Percentiles rank a stretch among this genome's conserved stretches.
Conservation (phyloP, 1,140 invertebrate genomes). For the Drosophila bocqueti region DNA sequence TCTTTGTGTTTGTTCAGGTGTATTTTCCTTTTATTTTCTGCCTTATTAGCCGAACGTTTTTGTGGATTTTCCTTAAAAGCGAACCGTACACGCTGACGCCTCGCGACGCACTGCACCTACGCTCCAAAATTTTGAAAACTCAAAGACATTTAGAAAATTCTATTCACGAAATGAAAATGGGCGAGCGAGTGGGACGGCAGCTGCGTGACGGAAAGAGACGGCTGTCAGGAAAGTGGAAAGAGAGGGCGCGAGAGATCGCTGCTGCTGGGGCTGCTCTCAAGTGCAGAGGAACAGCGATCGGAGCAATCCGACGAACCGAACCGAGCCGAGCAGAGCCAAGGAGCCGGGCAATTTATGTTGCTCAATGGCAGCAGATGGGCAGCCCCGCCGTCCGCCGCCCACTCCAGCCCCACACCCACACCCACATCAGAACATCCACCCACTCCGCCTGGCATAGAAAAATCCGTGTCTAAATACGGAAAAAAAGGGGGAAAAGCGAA, state of each 20-base stretch:
- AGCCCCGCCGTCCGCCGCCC: slow-evolving; percentile 24
- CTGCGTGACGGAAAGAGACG: slow-evolving; percentile 13
- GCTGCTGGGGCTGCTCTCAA: slow-evolving; percentile 51
- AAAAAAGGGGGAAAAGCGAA: slow-evolving; percentile 58
- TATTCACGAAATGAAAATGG: slow-evolving; percentile 65
- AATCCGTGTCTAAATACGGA: slow-evolving; percentile 77
- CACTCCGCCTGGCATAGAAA: slow-evolving; percentile 64
- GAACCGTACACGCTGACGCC: slow-evolving; percentile 81
- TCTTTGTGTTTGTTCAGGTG: not conserved
- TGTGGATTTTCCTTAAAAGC: slow-evolving; percentile 24
- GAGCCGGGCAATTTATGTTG: slow-evolving; percentile 78
- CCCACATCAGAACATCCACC: slow-evolving; percentile 24
- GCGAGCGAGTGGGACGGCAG: slow-evolving; percentile 40
- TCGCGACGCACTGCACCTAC: slow-evolving; percentile 84
- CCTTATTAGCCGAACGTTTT: slow-evolving; percentile 14
- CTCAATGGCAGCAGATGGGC: slow-evolving; percentile 71
- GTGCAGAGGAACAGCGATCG: slow-evolving; percentile 44
- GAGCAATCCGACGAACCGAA: slow-evolving; percentile 11
- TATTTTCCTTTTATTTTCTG: slow-evolving; percentile 21
- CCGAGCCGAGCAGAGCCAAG: slow-evolving; percentile 45
- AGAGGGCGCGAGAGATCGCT: slow-evolving; percentile 17
- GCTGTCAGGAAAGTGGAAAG: slow-evolving; percentile 20
- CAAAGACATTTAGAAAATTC: slow-evolving; percentile 81
- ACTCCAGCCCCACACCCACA: slow-evolving; percentile 34
- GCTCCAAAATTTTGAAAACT: slow-evolving; percentile 84